These are phyloP conservation scores for Epizoanthus rinbou DNA, from an alignment of 92 coral and sea anemone genomes.

Conservation along the genomic window DNA sequence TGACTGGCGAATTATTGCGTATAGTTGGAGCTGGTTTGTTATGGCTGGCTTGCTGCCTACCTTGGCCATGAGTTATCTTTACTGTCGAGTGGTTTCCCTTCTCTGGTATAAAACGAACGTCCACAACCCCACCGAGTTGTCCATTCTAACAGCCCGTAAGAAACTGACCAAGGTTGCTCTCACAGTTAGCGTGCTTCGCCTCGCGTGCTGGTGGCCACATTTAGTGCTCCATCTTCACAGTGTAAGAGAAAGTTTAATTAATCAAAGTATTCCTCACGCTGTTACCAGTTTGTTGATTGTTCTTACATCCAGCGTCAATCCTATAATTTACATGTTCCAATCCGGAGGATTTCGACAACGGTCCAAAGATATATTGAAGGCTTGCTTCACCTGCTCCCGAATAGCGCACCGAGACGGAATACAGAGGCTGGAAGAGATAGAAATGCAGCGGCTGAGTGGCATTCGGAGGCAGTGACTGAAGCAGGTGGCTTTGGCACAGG, in stretches of 20 bases:
- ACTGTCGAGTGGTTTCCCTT: neutral
- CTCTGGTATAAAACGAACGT: neutral
- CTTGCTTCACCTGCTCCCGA: neutral
- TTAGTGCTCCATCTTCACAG: neutral
- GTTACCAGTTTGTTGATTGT: neutral
- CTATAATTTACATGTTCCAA: neutral
- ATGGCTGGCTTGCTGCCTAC: neutral
- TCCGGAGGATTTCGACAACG: neutral
- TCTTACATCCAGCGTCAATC: neutral
- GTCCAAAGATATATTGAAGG: neutral
- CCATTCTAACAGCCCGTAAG: neutral
- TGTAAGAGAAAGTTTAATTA: neutral
- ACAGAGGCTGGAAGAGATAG: slow-evolving; percentile 3
- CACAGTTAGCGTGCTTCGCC: neutral
- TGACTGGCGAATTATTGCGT: neutral
- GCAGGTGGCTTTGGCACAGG: too few relatives aligned
- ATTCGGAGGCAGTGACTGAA: too few relatives aligned
- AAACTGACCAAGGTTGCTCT: neutral
- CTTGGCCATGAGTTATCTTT: neutral
- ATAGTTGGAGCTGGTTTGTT: neutral
- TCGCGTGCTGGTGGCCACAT: neutral
- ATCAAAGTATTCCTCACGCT: neutral
- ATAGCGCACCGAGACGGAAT: too few relatives aligned
- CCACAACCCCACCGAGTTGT: neutral
- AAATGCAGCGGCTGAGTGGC: neutral